These are phyloP conservation scores for Slavum lentiscoides DNA, from an alignment of 2,888 invertebrate species.

Conservation along the genomic window DNA sequence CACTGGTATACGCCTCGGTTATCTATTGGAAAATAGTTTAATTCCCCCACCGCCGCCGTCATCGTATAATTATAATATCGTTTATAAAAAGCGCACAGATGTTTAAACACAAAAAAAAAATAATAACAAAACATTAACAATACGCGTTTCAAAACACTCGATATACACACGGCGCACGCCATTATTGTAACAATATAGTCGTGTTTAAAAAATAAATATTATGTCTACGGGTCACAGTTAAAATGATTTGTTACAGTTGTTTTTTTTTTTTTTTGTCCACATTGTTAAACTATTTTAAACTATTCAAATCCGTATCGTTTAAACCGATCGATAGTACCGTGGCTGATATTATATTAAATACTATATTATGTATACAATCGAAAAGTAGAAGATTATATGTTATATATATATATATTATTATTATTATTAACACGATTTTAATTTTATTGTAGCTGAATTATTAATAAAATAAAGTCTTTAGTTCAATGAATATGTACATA, in stretches of 20 bases:
- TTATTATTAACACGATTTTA: slow-evolving; percentile 49
- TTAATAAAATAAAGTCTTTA: slow-evolving; percentile 30
- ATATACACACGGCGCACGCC: background rate
- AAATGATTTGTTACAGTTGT: slow-evolving; percentile 33
- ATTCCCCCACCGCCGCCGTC: background rate
- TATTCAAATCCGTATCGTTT: slow-evolving; percentile 3
- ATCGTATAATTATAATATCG: no score
- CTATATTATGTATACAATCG: slow-evolving; percentile 10
- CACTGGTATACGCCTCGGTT: no score
- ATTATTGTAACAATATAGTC: background rate
- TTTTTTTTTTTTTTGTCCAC: slow-evolving; percentile 19
- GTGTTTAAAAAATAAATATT: background rate
- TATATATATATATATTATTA: slow-evolving; percentile 29
- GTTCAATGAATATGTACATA: slow-evolving; percentile 13
- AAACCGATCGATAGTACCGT: background rate
- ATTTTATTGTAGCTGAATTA: slow-evolving; percentile 50
- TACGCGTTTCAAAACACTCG: background rate
- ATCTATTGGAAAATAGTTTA: background rate
- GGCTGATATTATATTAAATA: background rate
- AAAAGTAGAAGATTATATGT: slow-evolving; percentile 25
- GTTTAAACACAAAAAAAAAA: background rate
- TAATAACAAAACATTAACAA: background rate
- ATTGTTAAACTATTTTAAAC: slow-evolving; percentile 40
- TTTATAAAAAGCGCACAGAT: background rate
- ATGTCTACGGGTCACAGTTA: slow-evolving; percentile 33